These are phyloP conservation scores for Drosophila hamatofila DNA, from an alignment of 2,888 invertebrate genomes.

Conservation along the genomic window DNA sequence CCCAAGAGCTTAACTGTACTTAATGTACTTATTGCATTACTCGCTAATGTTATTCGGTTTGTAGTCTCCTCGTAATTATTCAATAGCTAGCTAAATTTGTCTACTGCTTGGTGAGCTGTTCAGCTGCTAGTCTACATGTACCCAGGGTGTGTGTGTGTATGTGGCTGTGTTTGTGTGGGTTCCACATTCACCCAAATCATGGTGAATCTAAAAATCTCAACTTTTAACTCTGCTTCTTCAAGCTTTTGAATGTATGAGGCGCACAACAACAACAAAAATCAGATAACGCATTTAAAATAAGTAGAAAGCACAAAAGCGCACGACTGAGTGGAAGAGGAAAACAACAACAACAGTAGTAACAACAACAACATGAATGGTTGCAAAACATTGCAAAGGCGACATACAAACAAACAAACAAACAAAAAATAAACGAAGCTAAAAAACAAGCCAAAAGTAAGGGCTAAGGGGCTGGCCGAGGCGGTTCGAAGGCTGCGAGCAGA, in stretches of 20 bases:
- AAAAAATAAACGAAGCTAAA: conserved; percentile 37
- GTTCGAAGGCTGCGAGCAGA: conserved; percentile 26
- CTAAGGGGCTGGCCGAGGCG: neutral
- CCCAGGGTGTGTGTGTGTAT: conserved; percentile 8
- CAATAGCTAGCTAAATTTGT: conserved; percentile 19
- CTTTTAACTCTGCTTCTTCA: conserved; percentile 62
- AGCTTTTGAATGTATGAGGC: conserved; percentile 75
- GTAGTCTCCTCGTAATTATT: conserved; percentile 62
- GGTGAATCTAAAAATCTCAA: conserved; percentile 62
- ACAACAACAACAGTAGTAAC: conserved; percentile 20
- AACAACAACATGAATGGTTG: conserved; percentile 40
- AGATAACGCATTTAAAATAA: conserved; percentile 78
- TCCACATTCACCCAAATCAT: neutral
- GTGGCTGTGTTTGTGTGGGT: neutral
- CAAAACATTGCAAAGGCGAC: conserved; percentile 65
- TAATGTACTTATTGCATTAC: conserved; percentile 68
- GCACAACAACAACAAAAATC: conserved; percentile 59
- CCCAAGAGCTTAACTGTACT: conserved; percentile 36
- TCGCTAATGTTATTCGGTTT: conserved; percentile 54
- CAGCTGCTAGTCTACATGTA: neutral
- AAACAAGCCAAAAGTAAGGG: conserved; percentile 16
- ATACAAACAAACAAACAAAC: conserved; percentile 41
- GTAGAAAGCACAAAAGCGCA: conserved; percentile 74
- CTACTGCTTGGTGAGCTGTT: neutral
- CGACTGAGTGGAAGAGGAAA: conserved; percentile 69